Evolutionary conservation across 2,888 invertebrate species (phyloP), one percentile per base, ranked within the genome.

Genomic region (Romanomermis culicivorax): DNA sequence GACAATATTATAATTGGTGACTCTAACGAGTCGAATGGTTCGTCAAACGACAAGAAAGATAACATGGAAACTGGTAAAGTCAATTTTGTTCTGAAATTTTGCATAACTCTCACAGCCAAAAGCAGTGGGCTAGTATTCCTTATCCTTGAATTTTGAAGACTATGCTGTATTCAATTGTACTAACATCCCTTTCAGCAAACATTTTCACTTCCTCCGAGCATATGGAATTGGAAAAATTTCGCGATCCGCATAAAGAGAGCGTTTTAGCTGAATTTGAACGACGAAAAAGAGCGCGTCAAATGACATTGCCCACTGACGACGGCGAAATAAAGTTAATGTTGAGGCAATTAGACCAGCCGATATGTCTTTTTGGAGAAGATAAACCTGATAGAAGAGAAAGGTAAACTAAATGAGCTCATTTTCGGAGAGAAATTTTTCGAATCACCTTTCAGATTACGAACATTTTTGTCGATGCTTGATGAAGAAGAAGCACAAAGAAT

Each of bases 281-380:
- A 36, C 77, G 91, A 59, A 80, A 86, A 64, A 83, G 89, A 68
- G 95, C 74, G 57, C 77, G 95, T 4, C 87, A 87, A 66, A 83
- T 97, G 51, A 91, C 91, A 64, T 89, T 97, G 0, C 91, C 93
- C 0, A 97, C 97, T 0, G 97, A 97, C 73, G 97, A 99, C 74
- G 79, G 80, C 14, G 93, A 97, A 76, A 93, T 97, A 1, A 85
- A 83, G 69, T 78, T 81, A 61, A 86, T 87, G 72, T 76, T 99
- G 1, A 74, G 97, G 7, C 85, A 88, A 67, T 73, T 95, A 0
- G 87, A 85, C 2, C 91, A 95, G 72, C 93, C 97, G 0, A 88
- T 95, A 63, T 95, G 95, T 72, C 75, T 89, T 58, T 99, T 97
- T 71, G 95, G 97, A 0, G 97, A 99, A 74, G 97, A 95, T 0